Percentiles rank a stretch among this genome's conserved stretches.
Evolutionary conservation across 2,113 vertebrate species (phyloP).

Genomic region (Tringa solitaria): DNA sequence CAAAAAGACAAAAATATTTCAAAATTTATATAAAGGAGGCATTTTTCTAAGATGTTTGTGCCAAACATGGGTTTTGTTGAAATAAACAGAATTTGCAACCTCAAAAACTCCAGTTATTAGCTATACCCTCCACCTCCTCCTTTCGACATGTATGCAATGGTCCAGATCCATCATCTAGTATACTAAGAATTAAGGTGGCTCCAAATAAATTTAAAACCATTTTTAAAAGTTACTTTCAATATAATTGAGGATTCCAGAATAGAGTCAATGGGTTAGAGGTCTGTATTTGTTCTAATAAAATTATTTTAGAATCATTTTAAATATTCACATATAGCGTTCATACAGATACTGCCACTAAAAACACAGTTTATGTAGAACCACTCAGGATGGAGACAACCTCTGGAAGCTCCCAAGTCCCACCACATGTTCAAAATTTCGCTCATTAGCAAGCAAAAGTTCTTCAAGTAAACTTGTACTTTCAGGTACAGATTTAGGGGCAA

Average conservation of each 20-base stretch:
- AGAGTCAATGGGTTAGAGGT: not conserved
- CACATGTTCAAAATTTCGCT: not conserved
- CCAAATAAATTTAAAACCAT: not conserved
- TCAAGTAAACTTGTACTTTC: not conserved
- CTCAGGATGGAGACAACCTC: not conserved
- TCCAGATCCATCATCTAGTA: not conserved
- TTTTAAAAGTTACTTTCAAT: not conserved
- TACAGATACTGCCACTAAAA: not conserved
- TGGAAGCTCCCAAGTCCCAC: not conserved
- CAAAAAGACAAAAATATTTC: not conserved
- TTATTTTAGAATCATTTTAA: not conserved
- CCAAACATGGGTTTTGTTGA: not conserved
- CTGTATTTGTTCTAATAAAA: not conserved
- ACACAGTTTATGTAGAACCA: not conserved
- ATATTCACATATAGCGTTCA: not conserved
- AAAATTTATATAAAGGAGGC: not conserved
- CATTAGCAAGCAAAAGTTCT: not conserved
- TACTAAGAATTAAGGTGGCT: not conserved
- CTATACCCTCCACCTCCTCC: not conserved
- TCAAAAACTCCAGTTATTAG: not conserved
- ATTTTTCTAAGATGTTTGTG: not conserved
- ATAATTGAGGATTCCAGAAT: not conserved
- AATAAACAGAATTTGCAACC: not conserved
- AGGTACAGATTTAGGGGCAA: not conserved
- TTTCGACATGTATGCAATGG: not conserved